A percentile compares a stretch with the other conserved stretches of the same genome.
These are phyloP conservation scores for Drosophila quinaria DNA, from an alignment of 2,888 invertebrate genomes.

Conservation along the genomic window DNA sequence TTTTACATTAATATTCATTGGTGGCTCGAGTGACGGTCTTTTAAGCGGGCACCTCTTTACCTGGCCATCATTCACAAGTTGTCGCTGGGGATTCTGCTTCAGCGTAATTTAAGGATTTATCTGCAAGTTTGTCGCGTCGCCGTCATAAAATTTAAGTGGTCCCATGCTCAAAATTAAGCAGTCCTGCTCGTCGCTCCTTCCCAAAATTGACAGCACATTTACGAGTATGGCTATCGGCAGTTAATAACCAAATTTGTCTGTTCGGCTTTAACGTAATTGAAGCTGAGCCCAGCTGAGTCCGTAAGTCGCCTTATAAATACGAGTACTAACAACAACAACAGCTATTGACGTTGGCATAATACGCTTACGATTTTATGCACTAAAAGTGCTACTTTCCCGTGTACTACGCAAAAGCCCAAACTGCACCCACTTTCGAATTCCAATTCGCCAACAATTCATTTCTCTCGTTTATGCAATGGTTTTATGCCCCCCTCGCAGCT, in stretches of 20 bases:
- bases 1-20: slow-evolving; percentile 25
- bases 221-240: slow-evolving; percentile 51
- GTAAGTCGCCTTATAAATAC: slow-evolving; percentile 9
- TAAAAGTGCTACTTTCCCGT: slow-evolving; percentile 14
- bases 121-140: slow-evolving; percentile 51
- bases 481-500: slow-evolving; percentile 22
- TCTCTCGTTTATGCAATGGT: slow-evolving; percentile 4
- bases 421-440: not conserved
- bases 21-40: not conserved
- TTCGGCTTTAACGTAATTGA: slow-evolving; percentile 56
- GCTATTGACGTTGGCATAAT: slow-evolving; percentile 33
- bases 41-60: slow-evolving; percentile 20
- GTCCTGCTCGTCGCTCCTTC: not conserved
- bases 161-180: slow-evolving; percentile 27
- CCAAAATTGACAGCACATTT: slow-evolving; percentile 36
- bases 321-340: not conserved
- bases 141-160: slow-evolving; percentile 58
- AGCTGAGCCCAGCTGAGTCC: slow-evolving; percentile 13
- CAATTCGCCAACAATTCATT: slow-evolving; percentile 36
- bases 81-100: not conserved
- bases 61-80: slow-evolving; percentile 1
- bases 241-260: slow-evolving; percentile 74
- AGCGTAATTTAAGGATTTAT: slow-evolving; percentile 28
- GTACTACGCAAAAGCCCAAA: not conserved
- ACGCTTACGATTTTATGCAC: slow-evolving; percentile 28